Percentiles rank a stretch among this genome's conserved stretches.
phyloP scores from a whole-genome alignment of 2,888 invertebrate genomes.

The Athrips mouffetella region DNA sequence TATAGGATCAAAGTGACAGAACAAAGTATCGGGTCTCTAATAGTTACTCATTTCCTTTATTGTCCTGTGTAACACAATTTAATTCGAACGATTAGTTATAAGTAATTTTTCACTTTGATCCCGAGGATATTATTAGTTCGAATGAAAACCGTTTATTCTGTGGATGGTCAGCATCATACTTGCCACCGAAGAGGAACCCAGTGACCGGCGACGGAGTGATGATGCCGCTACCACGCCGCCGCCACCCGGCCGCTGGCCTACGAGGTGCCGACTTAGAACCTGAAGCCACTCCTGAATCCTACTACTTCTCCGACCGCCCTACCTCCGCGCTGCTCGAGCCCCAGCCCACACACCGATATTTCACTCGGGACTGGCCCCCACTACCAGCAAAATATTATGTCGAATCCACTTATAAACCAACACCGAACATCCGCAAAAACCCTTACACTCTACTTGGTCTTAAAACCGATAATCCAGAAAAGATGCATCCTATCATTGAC shows the following conservation, averaged over 20 bases:
- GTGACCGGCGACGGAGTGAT: constrained; percentile 81
- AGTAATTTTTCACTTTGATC: too few species aligned
- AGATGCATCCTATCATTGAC: constrained; percentile 53
- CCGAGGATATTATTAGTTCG: constrained; percentile 33
- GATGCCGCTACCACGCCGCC: constrained; percentile 72
- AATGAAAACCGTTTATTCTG: constrained; percentile 72
- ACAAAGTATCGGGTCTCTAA: too few species aligned
- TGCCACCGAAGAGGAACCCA: constrained; percentile 79
- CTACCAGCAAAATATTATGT: constrained; percentile 66
- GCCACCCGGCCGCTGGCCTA: constrained; percentile 67
- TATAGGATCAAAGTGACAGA: too few species aligned
- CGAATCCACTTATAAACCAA: constrained; percentile 55
- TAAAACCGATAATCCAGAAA: constrained; percentile 57
- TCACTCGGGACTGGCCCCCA: constrained; percentile 62
- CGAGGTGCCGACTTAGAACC: constrained; percentile 76
- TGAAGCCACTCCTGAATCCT: constrained; percentile 38
- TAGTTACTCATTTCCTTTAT: too few species aligned
- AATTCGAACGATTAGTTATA: too few species aligned
- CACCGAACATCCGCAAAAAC: constrained; percentile 42
- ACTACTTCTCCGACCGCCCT: constrained; percentile 30
- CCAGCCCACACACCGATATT: constrained; percentile 64
- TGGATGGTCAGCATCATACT: constrained; percentile 70
- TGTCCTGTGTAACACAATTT: too few species aligned
- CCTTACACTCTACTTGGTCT: constrained; percentile 67
- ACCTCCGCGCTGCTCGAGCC: constrained; percentile 49